These are phyloP conservation scores for Ametastegia equiseti DNA, from an alignment of 2,888 invertebrate species.

Conservation along the genomic window DNA sequence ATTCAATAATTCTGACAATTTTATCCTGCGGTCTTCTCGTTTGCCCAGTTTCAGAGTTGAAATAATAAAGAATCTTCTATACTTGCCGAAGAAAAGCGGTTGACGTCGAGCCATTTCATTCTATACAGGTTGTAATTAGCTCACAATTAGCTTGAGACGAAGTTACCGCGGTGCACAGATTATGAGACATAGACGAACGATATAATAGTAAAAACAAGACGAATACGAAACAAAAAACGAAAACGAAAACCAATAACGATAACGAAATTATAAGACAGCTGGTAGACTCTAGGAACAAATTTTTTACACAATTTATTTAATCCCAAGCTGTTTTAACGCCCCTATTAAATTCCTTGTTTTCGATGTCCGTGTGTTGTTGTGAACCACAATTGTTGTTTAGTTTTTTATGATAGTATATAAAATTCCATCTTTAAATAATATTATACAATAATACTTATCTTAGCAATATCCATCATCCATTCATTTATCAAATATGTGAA, in stretches of 20 bases:
- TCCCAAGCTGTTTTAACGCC: constrained; percentile 18
- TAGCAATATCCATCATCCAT: neutral
- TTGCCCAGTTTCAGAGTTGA: neutral
- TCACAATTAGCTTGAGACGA: neutral
- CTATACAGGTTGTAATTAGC: neutral
- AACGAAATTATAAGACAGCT: constrained; percentile 30
- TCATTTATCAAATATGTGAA: constrained; percentile 10
- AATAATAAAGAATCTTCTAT: constrained; percentile 12
- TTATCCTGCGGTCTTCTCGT: neutral
- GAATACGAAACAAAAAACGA: neutral
- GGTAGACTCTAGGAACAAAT: constrained; percentile 29
- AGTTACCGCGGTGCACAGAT: too few species aligned
- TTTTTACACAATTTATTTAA: neutral
- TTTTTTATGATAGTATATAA: constrained; percentile 31
- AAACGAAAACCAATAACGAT: neutral
- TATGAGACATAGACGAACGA: too few species aligned
- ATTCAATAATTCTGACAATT: neutral
- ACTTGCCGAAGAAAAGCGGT: constrained; percentile 30
- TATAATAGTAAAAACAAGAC: too few species aligned
- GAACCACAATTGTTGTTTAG: constrained; percentile 44
- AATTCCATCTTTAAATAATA: neutral
- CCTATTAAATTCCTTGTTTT: neutral
- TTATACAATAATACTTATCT: constrained; percentile 20
- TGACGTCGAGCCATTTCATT: constrained; percentile 24
- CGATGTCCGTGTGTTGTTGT: constrained; percentile 45